phyloP scores from a whole-genome alignment of 2,888 invertebrate species.

The Synergus japonicus region DNA sequence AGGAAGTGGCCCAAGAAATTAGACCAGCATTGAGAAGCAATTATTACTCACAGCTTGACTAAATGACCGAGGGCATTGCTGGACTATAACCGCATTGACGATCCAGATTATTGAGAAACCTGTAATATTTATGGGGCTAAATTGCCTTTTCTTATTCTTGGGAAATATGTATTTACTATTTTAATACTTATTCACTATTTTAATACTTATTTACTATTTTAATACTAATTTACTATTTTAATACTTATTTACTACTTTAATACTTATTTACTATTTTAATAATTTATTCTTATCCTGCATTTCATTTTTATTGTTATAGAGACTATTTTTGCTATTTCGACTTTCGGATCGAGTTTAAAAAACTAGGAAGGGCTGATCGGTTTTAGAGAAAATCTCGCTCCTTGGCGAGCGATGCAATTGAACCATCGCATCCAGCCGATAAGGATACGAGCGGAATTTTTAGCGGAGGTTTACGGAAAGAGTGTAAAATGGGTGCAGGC shows the following conservation, averaged over 20 bases:
- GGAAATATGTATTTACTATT: neutral
- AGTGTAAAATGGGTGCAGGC: conserved; percentile 28
- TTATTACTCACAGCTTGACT: conserved; percentile 35
- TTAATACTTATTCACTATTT: too few relatives aligned
- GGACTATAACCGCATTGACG: conserved; percentile 22
- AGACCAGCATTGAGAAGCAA: conserved; percentile 31
- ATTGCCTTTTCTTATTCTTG: conserved; percentile 6
- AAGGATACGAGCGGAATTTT: conserved; percentile 36
- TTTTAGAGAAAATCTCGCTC: conserved; percentile 33
- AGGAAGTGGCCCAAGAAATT: conserved; percentile 28
- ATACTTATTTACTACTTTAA: too few relatives aligned
- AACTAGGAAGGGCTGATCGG: conserved; percentile 4
- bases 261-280: too few relatives aligned
- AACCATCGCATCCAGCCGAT: conserved; percentile 37
- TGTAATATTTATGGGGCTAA: neutral
- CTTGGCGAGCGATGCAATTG: conserved; percentile 39
- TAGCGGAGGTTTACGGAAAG: conserved; percentile 31
- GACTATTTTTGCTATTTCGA: neutral
- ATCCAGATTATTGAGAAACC: conserved; percentile 15
- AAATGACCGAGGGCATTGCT: neutral
- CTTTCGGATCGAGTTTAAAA: neutral
- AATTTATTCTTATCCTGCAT: too few relatives aligned
- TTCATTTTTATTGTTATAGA: neutral
- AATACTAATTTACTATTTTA: too few relatives aligned
- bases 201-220: too few relatives aligned